phyloP scores from a whole-genome alignment of 2,113 vertebrate genomes.

The Anhinga rufa region DNA sequence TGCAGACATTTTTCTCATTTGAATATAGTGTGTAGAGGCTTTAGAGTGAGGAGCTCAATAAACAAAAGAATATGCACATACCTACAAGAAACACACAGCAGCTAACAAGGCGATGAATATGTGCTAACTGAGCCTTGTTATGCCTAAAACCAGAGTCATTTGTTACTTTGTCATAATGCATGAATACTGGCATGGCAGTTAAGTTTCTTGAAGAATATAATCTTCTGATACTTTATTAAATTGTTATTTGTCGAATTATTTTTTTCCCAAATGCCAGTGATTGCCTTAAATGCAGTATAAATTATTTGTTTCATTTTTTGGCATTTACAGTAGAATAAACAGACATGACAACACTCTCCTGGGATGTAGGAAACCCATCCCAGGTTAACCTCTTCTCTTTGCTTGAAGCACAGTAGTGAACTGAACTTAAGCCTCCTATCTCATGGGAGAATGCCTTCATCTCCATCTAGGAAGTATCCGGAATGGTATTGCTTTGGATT shows the following conservation, averaged over 20 bases:
- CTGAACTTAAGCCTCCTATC: background rate
- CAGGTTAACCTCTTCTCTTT: background rate
- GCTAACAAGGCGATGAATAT: background rate
- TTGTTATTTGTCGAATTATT: background rate
- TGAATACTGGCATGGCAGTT: background rate
- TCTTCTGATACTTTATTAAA: background rate
- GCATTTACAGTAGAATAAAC: background rate
- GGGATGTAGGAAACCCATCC: background rate
- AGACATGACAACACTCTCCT: background rate
- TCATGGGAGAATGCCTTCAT: background rate
- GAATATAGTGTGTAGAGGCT: background rate
- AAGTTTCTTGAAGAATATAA: background rate
- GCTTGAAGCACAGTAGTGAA: background rate
- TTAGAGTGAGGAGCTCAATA: background rate
- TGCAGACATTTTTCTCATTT: background rate
- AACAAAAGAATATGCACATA: background rate
- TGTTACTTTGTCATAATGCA: background rate
- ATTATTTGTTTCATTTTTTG: background rate
- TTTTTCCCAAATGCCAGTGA: background rate
- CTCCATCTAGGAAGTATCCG: background rate
- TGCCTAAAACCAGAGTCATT: background rate
- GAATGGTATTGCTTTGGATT: background rate
- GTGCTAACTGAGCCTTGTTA: background rate
- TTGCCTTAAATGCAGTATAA: background rate
- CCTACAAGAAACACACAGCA: background rate